These are phyloP conservation scores for Phalacrocorax brasilianus DNA, from an alignment of 2,113 vertebrate genomes.

Conservation along the genomic window DNA sequence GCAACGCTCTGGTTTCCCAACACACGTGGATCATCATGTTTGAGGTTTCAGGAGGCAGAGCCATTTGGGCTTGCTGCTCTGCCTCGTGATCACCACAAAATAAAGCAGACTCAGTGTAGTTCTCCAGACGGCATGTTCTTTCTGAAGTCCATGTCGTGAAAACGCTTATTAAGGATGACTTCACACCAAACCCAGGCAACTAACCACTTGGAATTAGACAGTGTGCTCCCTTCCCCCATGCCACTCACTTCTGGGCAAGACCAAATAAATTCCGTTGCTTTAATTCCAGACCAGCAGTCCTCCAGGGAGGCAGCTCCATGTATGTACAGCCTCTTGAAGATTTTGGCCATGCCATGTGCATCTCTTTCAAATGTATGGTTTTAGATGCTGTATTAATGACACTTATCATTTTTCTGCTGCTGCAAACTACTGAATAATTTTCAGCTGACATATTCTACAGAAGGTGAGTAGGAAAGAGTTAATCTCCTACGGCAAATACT, in stretches of 20 bases:
- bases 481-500: background rate
- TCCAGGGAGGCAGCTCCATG: background rate
- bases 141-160: background rate
- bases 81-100: background rate
- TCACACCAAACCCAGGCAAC: slow-evolving; percentile 20
- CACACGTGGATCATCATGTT: background rate
- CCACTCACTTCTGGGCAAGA: background rate
- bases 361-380: background rate
- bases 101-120: background rate
- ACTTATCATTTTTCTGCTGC: background rate
- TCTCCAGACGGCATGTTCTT: slow-evolving; percentile 2
- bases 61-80: background rate
- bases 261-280: background rate
- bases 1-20: background rate
- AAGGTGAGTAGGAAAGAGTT: background rate
- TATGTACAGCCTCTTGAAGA: background rate
- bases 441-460: background rate
- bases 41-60: slow-evolving; percentile 10
- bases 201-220: background rate
- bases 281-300: background rate
- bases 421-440: background rate
- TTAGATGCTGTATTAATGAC: background rate
- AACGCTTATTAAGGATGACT: background rate
- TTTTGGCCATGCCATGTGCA: background rate
- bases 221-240: background rate